Base-by-base conservation (phyloP, 2,113 vertebrate genomes). In the Tachuris rubrigastra region DNA sequence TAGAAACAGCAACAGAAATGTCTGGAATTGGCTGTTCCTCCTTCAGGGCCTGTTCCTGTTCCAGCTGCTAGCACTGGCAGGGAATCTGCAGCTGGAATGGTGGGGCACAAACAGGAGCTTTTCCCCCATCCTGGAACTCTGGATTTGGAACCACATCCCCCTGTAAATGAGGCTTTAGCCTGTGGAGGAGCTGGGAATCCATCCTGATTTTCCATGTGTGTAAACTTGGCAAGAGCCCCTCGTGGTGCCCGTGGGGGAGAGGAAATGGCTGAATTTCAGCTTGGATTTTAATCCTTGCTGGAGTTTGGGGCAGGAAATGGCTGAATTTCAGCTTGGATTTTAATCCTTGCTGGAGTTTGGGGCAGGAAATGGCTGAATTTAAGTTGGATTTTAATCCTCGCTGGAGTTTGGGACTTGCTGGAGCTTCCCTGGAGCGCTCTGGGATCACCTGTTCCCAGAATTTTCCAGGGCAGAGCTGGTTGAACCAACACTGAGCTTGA, bases 121-220 rank as follows among this genome's bases (percentile, higher is more conserved):
- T 58, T 31, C 42, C 19, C 42, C 42, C 4, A 2, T 30, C 28
- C 1, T 23, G 46, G 58, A 67, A 42, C 24, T 50, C 10, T 17
- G 4, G 21, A 3, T 2, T 14, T 14, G 19, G 47, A 18, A 20
- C 12, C 5, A 12, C 24, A 55, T 46, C 10, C 35, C 13, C 10
- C 2, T 1, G 8, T 6, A 31, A 67, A 14, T 2, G 4, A 46
- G 42, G 37, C 49, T 55, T 35, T 18, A 55, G 24, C 1, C 16
- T 22, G 20, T 14, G 14, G n/a, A 14, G 2, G 14, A 46, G 74
- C 35, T 27, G 39, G 39, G 33, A 60, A 22, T 81, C 23, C 11
- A 23, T 31, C 4, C 19, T 23, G 1, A 14, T 17, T 20, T 23
- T 39, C 6, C 41, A 13, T 28, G 12, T 3, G 44, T 47, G 52